Evolutionary conservation across 2,797 vertebrate genomes (phyloP), one percentile per base, ranked within the genome.

Genomic region (Bradypodion ventrale): DNA sequence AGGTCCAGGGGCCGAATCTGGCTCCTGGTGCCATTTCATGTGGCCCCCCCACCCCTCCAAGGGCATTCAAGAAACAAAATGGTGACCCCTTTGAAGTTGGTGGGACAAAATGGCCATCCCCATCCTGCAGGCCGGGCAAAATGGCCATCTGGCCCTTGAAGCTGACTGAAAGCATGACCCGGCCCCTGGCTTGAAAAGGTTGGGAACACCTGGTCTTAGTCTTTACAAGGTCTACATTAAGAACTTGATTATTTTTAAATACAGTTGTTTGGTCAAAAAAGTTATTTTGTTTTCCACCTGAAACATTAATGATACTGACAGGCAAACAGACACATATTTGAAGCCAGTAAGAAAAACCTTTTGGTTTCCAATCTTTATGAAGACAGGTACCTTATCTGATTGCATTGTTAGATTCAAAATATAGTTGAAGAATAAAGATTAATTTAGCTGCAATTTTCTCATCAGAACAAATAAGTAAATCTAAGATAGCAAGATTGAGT

Each of bases 401-500:
- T 56, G 13, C 52, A 56, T 65, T 3, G 10, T n/a, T 65, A 65
- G 62, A 65, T 60, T 60, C 46, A 69, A 87, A 80, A 63, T 80
- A 5, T 63, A 83, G 68, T 15, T 25, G 25, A 56, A 69, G 29
- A 69, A 29, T 44, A 5, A 44, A 83, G 49, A 59, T 46, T 9
- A 52, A 75, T 59, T 37, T 27, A 35, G 75, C 66, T 65, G 21
- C 25, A 59, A 80, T 59, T 10, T 56, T 59, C 87, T 83, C 85
- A 73, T 0, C 27, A 77, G 80, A 86, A 32, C 85, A 85, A 83
- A 8, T 4, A 1, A 66, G 0, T 21, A 66, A 52, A 75, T 84
- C n/a, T n/a, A n/a, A n/a, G n/a, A n/a, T n/a, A n/a, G 92, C 75
- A 84, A 86, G 66, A 15, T 52, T 56, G 52, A 4, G 16, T 56